Evolutionary conservation across 2,888 invertebrate species (phyloP), one percentile per base, ranked within the genome.

Genomic region (Saturnia japonica): DNA sequence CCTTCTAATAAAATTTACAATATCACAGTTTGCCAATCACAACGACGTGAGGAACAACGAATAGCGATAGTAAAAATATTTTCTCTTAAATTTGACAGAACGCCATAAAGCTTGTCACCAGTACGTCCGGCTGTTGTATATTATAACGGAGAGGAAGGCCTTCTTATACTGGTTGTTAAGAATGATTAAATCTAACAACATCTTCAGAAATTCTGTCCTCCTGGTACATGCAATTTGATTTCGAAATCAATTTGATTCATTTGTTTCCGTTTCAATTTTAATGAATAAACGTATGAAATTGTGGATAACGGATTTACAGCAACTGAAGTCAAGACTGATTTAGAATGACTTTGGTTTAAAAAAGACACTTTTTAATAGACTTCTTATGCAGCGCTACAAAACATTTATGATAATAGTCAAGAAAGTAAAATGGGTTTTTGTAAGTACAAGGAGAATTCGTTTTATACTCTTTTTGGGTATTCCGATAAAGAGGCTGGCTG

Each of bases 131-230:
- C 40, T 64, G 1, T 8, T 64, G 16, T 6, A 16, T 64, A 40
- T 40, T 25, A 64, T 64, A 40, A 40, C 25, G 57, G 57, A 60
- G 57, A 60, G 57, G 57, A 60, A 64, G 34, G n/a, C 9, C 64
- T 9, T 9, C 64, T 19, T 64, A 64, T 64, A 64, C 40, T 64
- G 64, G 64, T 64, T 40, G 19, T n/a, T 64, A 64, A 12, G 64
- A 64, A 40, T 64, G 19, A 64, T 40, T 64, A 64, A 64, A 64
- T 64, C 40, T 64, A 64, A 64, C 57, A 19, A 57, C 64, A 64
- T 64, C 40, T 64, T 64, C 64, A 64, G 16, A 60, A 64, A n/a
- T 40, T n/a, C 64, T 40, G 40, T 40, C 9, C 40, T 64, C 64
- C 64, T 40, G 64, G 40, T 64, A 64, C 34, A 64, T 64, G 9